Base-by-base conservation (phyloP, 2,797 vertebrate genomes). In the Lagodon rhomboides region DNA sequence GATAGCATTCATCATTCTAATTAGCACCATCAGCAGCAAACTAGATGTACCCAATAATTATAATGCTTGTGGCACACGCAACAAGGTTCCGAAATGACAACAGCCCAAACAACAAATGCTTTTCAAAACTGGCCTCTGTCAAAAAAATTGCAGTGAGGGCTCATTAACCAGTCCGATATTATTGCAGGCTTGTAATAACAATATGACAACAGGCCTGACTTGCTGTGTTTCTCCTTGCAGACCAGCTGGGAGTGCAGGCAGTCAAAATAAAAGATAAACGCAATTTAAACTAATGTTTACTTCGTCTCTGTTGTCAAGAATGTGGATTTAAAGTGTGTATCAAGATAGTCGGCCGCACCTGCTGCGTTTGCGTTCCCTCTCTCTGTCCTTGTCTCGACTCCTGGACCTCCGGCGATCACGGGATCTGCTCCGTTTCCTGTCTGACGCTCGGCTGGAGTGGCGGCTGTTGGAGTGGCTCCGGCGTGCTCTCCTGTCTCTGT, bases 401-500 rank as follows among this genome's bases (percentile, higher is more conserved):
- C 97, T 96, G 84, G 98, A 99, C 68, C 97, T 94, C 89, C 97
- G 96, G 84, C 98, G 96, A 74, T 99, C 98, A 62, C 97, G 95
- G 64, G 98, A 98, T 27, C 97, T 92, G 92, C 98, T 99, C 86
- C 96, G 95, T 58, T 97, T 96, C 85, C 97, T 96, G 84, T 99
- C 98, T 3, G 98, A 99, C 0, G 97, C 91, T 51, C 97, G 95
- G 88, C 98, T 98, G 9, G 98, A 99, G 84, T 99, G 97, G 69
- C 97, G 96, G 87, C 98, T 99, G 84, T 96, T 95, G 0, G 98
- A 99, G 85, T 96, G 95, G 91, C 98, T 99, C 71, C 97, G 95
- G 60, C 97, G 96, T 1, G 80, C 76, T 64, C 97, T 96, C 27
- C 97, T 96, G 65, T 98, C 97, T 65, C 96, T 93, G 55, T 98